phyloP scores from a whole-genome alignment of 2,113 vertebrate species.

The Tor tambroides region DNA sequence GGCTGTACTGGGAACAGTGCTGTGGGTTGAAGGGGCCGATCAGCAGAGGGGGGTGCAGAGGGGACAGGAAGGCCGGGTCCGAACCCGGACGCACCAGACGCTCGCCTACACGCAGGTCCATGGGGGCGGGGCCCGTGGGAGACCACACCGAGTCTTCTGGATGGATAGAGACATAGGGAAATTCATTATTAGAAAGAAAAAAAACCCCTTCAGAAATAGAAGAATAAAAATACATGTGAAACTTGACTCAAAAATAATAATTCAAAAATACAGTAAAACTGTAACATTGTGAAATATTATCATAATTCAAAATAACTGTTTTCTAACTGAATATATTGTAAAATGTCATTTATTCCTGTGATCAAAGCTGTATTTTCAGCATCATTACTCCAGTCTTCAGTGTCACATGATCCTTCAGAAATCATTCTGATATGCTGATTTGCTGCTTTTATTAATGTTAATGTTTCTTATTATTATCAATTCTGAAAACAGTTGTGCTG shows the following conservation, averaged over 20 bases:
- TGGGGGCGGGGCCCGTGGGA: constrained; percentile 78
- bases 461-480: no score
- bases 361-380: not conserved
- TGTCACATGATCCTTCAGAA: not conserved
- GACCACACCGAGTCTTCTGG: constrained; percentile 44
- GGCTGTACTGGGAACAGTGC: constrained; percentile 78
- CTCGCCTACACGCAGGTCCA: constrained; percentile 94
- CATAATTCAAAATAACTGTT: not conserved
- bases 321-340: no score
- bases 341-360: no score
- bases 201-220: no score
- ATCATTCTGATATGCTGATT: not conserved
- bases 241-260: no score
- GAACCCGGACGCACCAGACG: constrained; percentile 80
- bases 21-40: constrained; percentile 75
- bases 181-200: not conserved
- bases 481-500: no score
- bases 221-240: no score
- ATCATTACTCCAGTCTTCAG: not conserved
- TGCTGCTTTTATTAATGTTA: no score
- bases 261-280: no score
- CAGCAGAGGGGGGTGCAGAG: constrained; percentile 85
- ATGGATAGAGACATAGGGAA: not conserved
- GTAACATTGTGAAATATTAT: not conserved
- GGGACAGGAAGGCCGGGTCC: constrained; percentile 86